A percentile compares a stretch with the other conserved stretches of the same genome.
Evolutionary conservation across 2,888 invertebrate genomes (phyloP).

Genomic region (Cheiracanthium punctorium): DNA sequence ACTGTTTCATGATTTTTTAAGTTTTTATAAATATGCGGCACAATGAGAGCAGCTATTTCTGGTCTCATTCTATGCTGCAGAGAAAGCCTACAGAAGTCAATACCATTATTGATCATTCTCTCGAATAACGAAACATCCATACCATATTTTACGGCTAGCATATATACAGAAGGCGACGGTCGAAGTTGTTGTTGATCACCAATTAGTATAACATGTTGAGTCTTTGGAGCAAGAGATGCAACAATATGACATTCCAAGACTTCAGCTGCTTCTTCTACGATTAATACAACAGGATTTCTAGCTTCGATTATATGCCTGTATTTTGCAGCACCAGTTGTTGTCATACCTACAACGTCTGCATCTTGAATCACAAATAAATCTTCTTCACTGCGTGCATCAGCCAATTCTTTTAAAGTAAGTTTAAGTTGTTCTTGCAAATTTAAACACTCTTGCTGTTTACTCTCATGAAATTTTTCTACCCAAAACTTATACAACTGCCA

Average conservation of each 20-base stretch:
- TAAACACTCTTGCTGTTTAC: neutral
- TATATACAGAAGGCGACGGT: constrained; percentile 76
- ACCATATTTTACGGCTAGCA: constrained; percentile 75
- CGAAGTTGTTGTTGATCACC: constrained; percentile 78
- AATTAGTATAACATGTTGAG: constrained; percentile 89
- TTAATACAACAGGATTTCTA: constrained; percentile 80
- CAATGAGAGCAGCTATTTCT: constrained; percentile 75
- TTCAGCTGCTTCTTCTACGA: constrained; percentile 92
- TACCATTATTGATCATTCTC: constrained; percentile 73
- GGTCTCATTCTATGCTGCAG: constrained; percentile 77
- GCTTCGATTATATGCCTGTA: constrained; percentile 81
- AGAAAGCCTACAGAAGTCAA: constrained; percentile 74
- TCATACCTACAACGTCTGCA: constrained; percentile 82
- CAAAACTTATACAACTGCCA: constrained; percentile 65
- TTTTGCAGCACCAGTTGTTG: constrained; percentile 86
- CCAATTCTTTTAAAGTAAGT: constrained; percentile 17
- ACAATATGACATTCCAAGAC: constrained; percentile 90
- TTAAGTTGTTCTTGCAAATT: constrained; percentile 14
- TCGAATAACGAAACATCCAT: constrained; percentile 77
- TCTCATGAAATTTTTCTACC: constrained; percentile 29
- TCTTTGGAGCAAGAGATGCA: constrained; percentile 83
- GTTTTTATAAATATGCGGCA: constrained; percentile 75
- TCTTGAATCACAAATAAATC: constrained; percentile 33
- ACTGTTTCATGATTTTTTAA: constrained; percentile 72
- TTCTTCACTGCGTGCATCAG: constrained; percentile 40